Evolutionary conservation across 2,888 invertebrate species (phyloP).

Genomic region (Dolichomitus sp.): DNA sequence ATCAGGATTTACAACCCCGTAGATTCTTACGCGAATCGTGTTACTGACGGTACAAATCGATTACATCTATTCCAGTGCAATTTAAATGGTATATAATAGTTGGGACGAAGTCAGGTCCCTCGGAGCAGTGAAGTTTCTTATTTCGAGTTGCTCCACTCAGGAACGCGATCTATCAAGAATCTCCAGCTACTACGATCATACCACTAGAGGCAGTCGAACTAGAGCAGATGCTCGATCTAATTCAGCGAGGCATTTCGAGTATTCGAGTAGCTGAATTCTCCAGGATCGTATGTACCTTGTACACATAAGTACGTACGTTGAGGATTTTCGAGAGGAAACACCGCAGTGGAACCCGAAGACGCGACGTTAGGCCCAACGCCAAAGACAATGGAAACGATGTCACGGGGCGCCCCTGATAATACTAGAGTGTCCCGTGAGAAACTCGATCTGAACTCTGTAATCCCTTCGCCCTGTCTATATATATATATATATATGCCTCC

Average conservation of each 20-base stretch:
- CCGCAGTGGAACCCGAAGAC: conserved; percentile 8
- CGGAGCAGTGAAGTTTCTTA: conserved; percentile 21
- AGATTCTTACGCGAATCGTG: too few relatives aligned
- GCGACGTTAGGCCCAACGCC: conserved; percentile 51
- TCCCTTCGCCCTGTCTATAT: conserved; percentile 39
- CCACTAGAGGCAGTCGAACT: conserved; percentile 4
- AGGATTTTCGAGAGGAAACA: conserved; percentile 31
- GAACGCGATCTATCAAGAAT: conserved; percentile 46
- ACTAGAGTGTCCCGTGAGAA: conserved; percentile 49
- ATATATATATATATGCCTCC: background rate
- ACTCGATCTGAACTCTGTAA: conserved; percentile 58
- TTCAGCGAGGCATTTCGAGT: conserved; percentile 59
- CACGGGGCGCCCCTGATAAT: conserved; percentile 36
- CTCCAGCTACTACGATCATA: conserved; percentile 21
- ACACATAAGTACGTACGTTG: conserved; percentile 16
- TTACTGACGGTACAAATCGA: too few relatives aligned
- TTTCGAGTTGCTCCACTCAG: conserved; percentile 26
- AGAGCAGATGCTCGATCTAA: conserved; percentile 60
- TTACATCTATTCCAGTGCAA: conserved; percentile 9
- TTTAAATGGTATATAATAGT: conserved; percentile 20
- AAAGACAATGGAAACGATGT: conserved; percentile 59
- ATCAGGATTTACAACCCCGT: too few relatives aligned
- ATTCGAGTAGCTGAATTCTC: conserved; percentile 55
- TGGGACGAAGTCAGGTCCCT: conserved; percentile 14
- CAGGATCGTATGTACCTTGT: conserved; percentile 14